phyloP scores from a whole-genome alignment of 1,140 invertebrate genomes.

The Habropoda laboriosa region DNA sequence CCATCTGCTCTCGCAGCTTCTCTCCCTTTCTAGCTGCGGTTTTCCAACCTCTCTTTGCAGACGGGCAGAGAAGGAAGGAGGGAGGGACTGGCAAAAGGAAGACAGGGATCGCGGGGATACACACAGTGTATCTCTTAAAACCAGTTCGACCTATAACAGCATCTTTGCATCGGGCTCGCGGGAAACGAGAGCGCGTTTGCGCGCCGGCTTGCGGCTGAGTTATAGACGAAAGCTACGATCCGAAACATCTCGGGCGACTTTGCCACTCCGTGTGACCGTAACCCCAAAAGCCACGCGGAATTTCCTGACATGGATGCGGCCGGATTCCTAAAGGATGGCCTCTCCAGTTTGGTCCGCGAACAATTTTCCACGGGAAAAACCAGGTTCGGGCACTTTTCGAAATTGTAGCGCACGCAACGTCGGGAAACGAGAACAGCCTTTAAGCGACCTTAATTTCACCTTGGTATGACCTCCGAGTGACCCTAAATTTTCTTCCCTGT shows the following conservation, averaged over 20 bases:
- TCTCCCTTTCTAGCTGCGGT: too few species aligned
- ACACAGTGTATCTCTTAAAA: slow-evolving; percentile 46
- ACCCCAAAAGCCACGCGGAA: neutral
- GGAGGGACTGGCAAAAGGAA: neutral
- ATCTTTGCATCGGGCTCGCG: slow-evolving; percentile 51
- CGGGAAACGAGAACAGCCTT: too few species aligned
- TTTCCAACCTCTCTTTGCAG: too few species aligned
- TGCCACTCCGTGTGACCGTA: slow-evolving; percentile 7
- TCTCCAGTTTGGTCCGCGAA: neutral
- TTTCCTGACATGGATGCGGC: neutral
- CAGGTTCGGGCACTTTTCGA: too few species aligned
- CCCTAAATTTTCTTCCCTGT: too few species aligned
- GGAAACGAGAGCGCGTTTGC: slow-evolving; percentile 50
- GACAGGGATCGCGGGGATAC: neutral
- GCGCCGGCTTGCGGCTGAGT: slow-evolving; percentile 21
- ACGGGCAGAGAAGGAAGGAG: too few species aligned
- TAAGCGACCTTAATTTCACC: too few species aligned
- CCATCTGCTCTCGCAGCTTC: too few species aligned
- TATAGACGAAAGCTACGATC: slow-evolving; percentile 43
- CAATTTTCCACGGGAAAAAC: too few species aligned
- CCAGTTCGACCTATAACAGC: slow-evolving; percentile 60
- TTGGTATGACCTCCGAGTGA: too few species aligned
- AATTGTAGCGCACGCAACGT: too few species aligned
- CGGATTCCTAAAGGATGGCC: neutral
- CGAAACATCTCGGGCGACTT: slow-evolving; percentile 41